Conservation (phyloP, 2,113 vertebrate genomes). For the Lepus europaeus region DNA sequence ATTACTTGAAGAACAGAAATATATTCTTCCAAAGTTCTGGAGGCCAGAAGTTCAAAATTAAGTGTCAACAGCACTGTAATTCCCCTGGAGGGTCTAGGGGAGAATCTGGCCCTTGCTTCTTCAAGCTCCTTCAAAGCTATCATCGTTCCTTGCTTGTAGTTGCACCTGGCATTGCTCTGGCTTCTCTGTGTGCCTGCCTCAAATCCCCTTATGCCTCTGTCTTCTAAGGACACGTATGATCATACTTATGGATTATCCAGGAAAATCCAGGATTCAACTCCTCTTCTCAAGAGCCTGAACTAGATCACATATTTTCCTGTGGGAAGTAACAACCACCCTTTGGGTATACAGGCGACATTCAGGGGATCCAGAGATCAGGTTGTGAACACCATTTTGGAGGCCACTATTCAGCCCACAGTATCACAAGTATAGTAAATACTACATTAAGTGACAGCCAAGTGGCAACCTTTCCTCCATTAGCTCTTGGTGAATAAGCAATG, state of each 20-base stretch:
- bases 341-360: not conserved
- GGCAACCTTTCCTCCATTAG: not conserved
- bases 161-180: not conserved
- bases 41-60: not conserved
- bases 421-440: not conserved
- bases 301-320: not conserved
- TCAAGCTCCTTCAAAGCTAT: not conserved
- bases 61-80: not conserved
- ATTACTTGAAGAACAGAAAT: not conserved
- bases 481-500: not conserved
- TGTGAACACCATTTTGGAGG: not conserved
- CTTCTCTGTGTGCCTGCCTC: not conserved
- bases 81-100: not conserved
- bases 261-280: not conserved
- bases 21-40: not conserved
- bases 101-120: not conserved
- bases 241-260: not conserved
- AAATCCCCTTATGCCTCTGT: no score
- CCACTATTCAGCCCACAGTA: not conserved
- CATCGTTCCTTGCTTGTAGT: not conserved
- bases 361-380: not conserved
- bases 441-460: not conserved
- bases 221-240: not conserved
- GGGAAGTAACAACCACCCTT: not conserved
- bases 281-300: not conserved